Evolutionary conservation across 2,797 vertebrate genomes (phyloP), one percentile per base, ranked within the genome.

Genomic region (Threskiornis aethiopicus): DNA sequence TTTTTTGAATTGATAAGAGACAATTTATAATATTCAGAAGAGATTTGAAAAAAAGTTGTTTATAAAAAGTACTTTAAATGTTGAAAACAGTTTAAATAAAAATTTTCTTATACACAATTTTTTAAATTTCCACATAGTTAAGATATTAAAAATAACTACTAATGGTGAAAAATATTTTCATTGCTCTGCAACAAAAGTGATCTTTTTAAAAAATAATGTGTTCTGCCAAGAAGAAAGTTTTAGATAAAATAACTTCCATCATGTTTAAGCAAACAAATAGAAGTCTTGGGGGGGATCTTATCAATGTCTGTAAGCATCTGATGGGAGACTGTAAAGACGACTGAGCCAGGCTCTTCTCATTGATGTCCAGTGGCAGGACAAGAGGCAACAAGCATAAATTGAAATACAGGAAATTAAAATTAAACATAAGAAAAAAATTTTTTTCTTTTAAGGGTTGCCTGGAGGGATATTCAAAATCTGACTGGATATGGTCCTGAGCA

Each of bases 301-400:
- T 14, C 20, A 61, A n/a, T 25, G 10, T 75, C 8, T 37, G 4
- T 26, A 67, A 76, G 58, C 78, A 52, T 28, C 47, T 31, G 11
- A 41, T n/a, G 3, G 4, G 13, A 75, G 6, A 26, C 5, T 28
- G 4, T 57, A 57, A 44, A 54, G 13, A n/a, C 18, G 12, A 29
- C 5, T n/a, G 24, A 91, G 17, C 6, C 26, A 72, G 29, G 13
- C 1, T 77, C 41, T 91, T 59, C 31, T 73, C 6, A 17, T 10
- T 46, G 28, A 46, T 65, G 6, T 29, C 10, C 39, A 57, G 31
- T 44, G 5, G 12, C 24, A 65, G 11, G 8, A 58, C 29, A 82
- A 62, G 39, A 70, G 8, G 6, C 11, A 87, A 22, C 0, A 1
- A 11, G 4, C 33, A 37, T 24, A 62, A 58, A 62, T 1, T 46